Evolutionary conservation across 2,888 invertebrate species (phyloP), one percentile per base, ranked within the genome.

Genomic region (Junonia oenone): DNA sequence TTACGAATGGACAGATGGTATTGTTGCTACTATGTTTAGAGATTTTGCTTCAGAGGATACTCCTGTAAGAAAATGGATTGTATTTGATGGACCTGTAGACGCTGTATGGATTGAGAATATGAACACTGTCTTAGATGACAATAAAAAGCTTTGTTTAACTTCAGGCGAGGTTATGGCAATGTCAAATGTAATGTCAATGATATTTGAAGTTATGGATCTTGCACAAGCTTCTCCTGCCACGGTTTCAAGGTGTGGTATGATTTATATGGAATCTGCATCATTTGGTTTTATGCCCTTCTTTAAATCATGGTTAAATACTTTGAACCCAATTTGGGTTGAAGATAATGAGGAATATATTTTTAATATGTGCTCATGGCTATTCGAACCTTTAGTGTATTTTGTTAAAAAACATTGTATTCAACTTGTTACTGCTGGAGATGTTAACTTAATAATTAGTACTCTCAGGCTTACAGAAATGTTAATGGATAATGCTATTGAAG

Each of bases 51-150:
- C 92, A 49, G 94, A 95, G 14, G 93, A 94, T 27, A 93, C 93
- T 0, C 91, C 93, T 0, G 93, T 95, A 65, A 91, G 94, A 59
- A 98, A 98, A 83, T 98, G 98, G 98, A 93, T 98, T 40, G 94
- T 98, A 51, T 98, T 98, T 78, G 97, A 97, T 78, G 97, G 97
- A 0, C 97, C 97, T 0, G 96, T 97, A 2, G 97, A 97, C 79
- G 95, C 96, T 2, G 94, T 95, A 3, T 97, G 97, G 97, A 96
- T 97, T 65, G 97, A 97, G 88, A 97, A 96, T 77, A 94, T 97
- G 93, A 97, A 97, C 74, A 96, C 96, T 0, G 96, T 96, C 3
- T 83, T 97, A 63, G 97, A 97, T 78, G 96, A 96, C 68, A 97
- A 96, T 76, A 96, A 95, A 81, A 97, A 96, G 74, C 90, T 97